A percentile compares a stretch with the other conserved stretches of the same genome.
Evolutionary conservation across 1,140 invertebrate species (phyloP).

Genomic region (Pogonognathellus flavescens): DNA sequence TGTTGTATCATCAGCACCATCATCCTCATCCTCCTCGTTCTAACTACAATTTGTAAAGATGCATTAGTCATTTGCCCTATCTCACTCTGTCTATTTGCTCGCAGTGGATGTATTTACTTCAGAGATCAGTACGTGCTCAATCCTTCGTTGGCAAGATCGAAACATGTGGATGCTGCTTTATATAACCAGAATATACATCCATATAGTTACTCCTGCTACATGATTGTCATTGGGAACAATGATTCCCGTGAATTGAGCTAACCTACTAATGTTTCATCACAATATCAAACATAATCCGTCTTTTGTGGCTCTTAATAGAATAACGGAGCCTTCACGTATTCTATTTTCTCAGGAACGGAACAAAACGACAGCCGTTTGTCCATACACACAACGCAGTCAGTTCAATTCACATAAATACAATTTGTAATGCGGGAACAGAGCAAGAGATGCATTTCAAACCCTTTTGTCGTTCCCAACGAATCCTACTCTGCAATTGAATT

Average conservation of each 20-base stretch:
- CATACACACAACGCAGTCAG: neutral
- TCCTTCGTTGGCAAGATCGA: conserved; percentile 52
- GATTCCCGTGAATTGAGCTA: conserved; percentile 36
- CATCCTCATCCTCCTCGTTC: no score
- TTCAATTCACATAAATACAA: no score
- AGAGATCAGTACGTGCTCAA: conserved; percentile 43
- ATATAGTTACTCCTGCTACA: neutral
- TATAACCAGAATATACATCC: conserved; percentile 1
- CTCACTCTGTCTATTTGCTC: neutral
- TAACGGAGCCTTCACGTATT: conserved; percentile 34
- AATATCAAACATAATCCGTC: conserved; percentile 50
- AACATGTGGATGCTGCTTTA: conserved; percentile 19
- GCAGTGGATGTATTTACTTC: conserved; percentile 40
- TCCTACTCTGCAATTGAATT: neutral
- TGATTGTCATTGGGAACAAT: conserved; percentile 51
- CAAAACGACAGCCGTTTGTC: conserved; percentile 4
- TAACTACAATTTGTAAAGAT: neutral
- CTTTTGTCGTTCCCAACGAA: no score
- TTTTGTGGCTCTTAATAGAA: conserved; percentile 38
- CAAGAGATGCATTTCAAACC: neutral
- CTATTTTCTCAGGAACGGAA: conserved; percentile 30
- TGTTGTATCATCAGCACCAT: neutral
- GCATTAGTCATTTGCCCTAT: neutral
- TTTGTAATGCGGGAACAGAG: no score
- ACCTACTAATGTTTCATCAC: conserved; percentile 30